Base-by-base conservation (phyloP, 2,888 invertebrate species). In the Cephonodes hylas region DNA sequence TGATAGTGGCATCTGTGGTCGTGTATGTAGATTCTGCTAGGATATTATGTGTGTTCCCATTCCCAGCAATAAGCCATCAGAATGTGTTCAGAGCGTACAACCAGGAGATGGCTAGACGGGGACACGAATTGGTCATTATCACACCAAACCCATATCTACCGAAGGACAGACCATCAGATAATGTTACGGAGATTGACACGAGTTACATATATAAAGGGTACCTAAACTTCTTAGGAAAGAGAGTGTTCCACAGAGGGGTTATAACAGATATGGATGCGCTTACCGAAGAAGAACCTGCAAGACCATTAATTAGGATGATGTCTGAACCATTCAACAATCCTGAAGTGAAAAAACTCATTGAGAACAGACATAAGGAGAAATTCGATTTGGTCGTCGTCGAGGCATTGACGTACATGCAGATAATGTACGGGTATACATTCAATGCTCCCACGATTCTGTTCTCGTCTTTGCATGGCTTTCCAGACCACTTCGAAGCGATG, bases 61-160 rank as follows among this genome's bases (percentile, higher is more conserved):
- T 71, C 5, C 81, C 88, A 2, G 83, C 87, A 0, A 72, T 85
- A 34, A 91, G 89, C 62, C 90, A 91, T 63, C 87, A 88, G 67
- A 69, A 83, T 0, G 80, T 85, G 0, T 86, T 77, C 59, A 73
- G 78, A 38, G 71, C 77, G 0, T 62, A 89, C 0, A 77, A 80
- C 7, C 63, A 75, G 7, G 85, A 84, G 45, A 66, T 93, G 20
- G 76, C 79, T 0, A 76, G 72, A 38, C 73, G 81, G 20, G 91
- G 89, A 1, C 91, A 93, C 58, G 75, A 91, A 57, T 60, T 92
- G 0, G 79, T 83, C 0, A 72, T 86, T 0, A 62, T 88, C 0
- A 86, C 89, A 1, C 60, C 89, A 1, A 59, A 87, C 63, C 86
- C 88, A 3, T 61, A 44, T 1, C 74, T 70, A 27, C 63, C 67